phyloP scores from a whole-genome alignment of 2,888 invertebrate genomes.

The Stenolophus ochropezus region DNA sequence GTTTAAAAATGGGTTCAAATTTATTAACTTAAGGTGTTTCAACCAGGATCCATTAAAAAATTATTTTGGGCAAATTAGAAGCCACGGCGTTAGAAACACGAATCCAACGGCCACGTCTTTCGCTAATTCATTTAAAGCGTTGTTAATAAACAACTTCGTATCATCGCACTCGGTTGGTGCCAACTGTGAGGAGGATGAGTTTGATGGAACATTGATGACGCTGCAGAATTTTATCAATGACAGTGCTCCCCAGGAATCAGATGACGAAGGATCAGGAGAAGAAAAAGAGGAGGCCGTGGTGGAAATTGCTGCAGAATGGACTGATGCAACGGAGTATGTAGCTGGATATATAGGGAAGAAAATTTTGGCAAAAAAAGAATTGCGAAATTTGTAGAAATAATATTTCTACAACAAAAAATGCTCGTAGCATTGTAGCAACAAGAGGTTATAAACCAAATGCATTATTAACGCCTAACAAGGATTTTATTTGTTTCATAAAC shows the following conservation, averaged over 20 bases:
- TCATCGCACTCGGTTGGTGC: constrained; percentile 59
- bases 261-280: background rate
- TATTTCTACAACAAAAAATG: background rate
- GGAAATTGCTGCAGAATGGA: background rate
- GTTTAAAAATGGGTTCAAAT: constrained; percentile 59
- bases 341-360: background rate
- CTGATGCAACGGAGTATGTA: background rate
- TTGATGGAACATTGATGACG: constrained; percentile 14
- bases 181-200: constrained; percentile 63
- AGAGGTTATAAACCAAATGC: no score
- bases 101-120: constrained; percentile 61
- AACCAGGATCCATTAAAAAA: constrained; percentile 64
- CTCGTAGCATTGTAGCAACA: no score
- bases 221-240: background rate
- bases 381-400: background rate
- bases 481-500: no score
- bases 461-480: no score
- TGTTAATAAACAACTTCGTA: constrained; percentile 62
- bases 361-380: background rate
- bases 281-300: background rate
- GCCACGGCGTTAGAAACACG: constrained; percentile 61
- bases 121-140: constrained; percentile 60
- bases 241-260: background rate
- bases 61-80: constrained; percentile 62
- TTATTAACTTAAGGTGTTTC: constrained; percentile 58